Evolutionary conservation across 1,140 invertebrate species (phyloP).

Genomic region (Campodea augens): DNA sequence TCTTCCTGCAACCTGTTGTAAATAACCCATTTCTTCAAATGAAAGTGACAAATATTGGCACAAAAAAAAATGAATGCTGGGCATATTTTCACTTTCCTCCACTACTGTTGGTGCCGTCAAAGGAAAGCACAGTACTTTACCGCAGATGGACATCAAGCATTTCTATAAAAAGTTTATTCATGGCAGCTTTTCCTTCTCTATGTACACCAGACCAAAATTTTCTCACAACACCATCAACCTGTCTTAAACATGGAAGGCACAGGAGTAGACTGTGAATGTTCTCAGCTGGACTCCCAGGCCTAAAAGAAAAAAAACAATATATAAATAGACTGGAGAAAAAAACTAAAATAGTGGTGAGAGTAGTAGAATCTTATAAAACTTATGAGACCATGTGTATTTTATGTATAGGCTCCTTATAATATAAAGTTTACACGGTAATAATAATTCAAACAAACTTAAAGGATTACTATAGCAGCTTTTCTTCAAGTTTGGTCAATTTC

Average conservation of each 20-base stretch:
- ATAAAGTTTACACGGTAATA: too few species aligned
- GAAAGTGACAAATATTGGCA: too few species aligned
- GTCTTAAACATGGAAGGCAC: constrained; percentile 66
- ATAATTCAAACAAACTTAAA: too few species aligned
- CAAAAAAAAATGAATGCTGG: too few species aligned
- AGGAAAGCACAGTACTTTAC: too few species aligned
- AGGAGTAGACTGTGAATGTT: constrained; percentile 73
- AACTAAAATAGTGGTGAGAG: too few species aligned
- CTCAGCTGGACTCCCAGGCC: constrained; percentile 39
- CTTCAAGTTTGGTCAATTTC: too few species aligned
- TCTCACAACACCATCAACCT: constrained; percentile 69
- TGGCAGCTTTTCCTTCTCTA: constrained; percentile 66
- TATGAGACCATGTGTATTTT: background rate
- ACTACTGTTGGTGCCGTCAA: too few species aligned
- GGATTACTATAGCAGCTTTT: too few species aligned
- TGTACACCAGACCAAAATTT: constrained; percentile 79
- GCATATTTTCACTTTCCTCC: too few species aligned
- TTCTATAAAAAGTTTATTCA: constrained; percentile 94
- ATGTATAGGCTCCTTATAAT: background rate
- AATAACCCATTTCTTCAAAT: too few species aligned
- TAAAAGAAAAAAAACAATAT: constrained; percentile 20
- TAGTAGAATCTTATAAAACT: background rate
- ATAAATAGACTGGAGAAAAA: constrained; percentile 1
- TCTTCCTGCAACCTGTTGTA: too few species aligned
- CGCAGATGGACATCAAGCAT: constrained; percentile 70